Conservation (phyloP, 1,140 invertebrate genomes). For the Alviniconcha marisindica region DNA sequence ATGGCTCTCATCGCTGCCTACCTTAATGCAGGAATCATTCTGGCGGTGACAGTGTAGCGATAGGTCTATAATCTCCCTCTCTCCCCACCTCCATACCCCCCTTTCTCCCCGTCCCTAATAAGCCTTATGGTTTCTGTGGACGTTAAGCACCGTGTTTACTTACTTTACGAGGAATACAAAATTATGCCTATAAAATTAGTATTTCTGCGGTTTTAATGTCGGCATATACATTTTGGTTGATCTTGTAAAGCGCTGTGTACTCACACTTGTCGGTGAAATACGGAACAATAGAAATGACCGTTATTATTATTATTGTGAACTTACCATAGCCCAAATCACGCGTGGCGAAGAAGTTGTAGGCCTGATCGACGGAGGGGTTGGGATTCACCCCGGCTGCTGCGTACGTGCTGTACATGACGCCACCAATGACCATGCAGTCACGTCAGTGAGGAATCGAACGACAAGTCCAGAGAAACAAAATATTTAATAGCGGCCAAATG, state of each 20-base stretch:
- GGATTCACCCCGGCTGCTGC: not conserved
- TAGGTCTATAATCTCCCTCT: no score
- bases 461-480: no score
- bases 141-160: no score
- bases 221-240: not conserved
- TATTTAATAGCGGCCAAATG: no score
- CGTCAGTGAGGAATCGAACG: no score
- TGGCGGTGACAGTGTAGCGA: no score
- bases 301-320: not conserved
- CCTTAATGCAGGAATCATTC: no score
- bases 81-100: no score
- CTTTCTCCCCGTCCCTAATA: no score
- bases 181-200: not conserved
- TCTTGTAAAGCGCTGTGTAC: not conserved
- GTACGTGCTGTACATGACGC: constrained; percentile 9
- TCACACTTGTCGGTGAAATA: not conserved
- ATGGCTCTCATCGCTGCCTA: no score
- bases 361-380: not conserved
- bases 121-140: no score
- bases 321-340: not conserved
- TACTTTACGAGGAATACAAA: not conserved
- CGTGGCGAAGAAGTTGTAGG: constrained; percentile 4
- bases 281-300: not conserved
- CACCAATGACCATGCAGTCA: no score
- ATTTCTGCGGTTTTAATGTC: not conserved